These are phyloP conservation scores for Redunca redunca DNA, from an alignment of 2,113 vertebrate species.

Conservation along the genomic window DNA sequence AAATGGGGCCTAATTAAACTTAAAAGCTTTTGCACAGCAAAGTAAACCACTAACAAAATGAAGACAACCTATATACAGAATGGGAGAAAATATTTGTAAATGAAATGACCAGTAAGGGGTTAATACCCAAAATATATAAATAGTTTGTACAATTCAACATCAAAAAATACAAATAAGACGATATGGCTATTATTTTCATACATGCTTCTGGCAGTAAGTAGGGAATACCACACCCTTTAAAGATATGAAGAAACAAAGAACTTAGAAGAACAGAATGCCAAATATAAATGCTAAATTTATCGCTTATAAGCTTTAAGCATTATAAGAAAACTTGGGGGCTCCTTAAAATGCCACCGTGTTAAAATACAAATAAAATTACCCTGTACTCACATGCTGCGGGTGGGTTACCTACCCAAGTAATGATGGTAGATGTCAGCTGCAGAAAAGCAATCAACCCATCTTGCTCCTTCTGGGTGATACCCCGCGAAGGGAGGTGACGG, in stretches of 20 bases:
- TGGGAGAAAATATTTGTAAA: not conserved
- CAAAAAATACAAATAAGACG: not conserved
- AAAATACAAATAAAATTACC: not conserved
- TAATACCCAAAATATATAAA: not conserved
- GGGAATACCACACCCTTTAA: not conserved
- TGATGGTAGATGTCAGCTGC: slow-evolving; percentile 92
- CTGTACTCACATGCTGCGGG: not conserved
- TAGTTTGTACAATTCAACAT: not conserved
- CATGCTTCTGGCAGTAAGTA: not conserved
- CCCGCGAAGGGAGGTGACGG: slow-evolving; percentile 91
- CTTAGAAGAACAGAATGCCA: not conserved
- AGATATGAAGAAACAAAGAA: not conserved
- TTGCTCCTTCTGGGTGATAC: slow-evolving; percentile 96
- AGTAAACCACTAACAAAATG: not conserved
- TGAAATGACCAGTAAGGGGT: not conserved
- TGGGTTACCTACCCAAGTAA: slow-evolving; percentile 88
- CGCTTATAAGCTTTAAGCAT: not conserved
- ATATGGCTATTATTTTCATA: not conserved
- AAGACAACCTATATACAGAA: not conserved
- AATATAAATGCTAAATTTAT: not conserved
- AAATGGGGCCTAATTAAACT: not conserved
- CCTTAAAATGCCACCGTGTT: not conserved
- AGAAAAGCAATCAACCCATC: slow-evolving; percentile 95
- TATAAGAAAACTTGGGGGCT: not conserved
- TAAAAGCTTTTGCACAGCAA: not conserved